Evolutionary conservation across 2,888 invertebrate species (phyloP).

Genomic region (Tinea pellionella): DNA sequence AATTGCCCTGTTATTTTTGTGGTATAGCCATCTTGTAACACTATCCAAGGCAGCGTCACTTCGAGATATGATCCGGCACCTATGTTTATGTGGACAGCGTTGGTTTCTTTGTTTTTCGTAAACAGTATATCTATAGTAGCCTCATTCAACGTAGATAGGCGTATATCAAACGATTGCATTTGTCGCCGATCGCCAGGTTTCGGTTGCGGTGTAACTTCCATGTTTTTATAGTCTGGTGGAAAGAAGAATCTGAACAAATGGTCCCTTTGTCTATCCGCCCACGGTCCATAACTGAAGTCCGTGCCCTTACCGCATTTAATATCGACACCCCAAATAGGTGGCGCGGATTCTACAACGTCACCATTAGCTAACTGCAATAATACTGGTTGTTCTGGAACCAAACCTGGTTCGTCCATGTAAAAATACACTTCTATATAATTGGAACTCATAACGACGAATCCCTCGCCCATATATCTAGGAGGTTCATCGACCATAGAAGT

Average conservation of each 20-base stretch:
- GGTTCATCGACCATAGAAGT: conserved; percentile 94
- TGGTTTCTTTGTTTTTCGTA: conserved; percentile 93
- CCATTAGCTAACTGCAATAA: conserved; percentile 91
- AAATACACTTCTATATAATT: conserved; percentile 95
- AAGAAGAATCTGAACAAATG: conserved; percentile 96
- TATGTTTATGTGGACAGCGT: conserved; percentile 95
- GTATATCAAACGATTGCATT: conserved; percentile 92
- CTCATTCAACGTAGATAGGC: conserved; percentile 89
- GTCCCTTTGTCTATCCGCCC: conserved; percentile 98
- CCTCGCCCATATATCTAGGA: conserved; percentile 96
- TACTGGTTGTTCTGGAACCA: conserved; percentile 93
- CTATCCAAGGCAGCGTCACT: conserved; percentile 95
- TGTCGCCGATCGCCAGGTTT: conserved; percentile 89
- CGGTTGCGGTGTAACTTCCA: conserved; percentile 83
- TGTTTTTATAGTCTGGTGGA: conserved; percentile 85
- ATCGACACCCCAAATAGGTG: conserved; percentile 96
- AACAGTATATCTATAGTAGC: conserved; percentile 97
- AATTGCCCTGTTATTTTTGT: conserved; percentile 94
- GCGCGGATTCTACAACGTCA: conserved; percentile 91
- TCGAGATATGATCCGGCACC: conserved; percentile 96
- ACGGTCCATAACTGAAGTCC: conserved; percentile 97
- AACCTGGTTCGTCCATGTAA: conserved; percentile 96
- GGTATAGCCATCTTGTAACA: conserved; percentile 86
- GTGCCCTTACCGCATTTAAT: conserved; percentile 96
- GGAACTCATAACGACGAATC: conserved; percentile 96